Evolutionary conservation across 2,888 invertebrate species (phyloP).

Genomic region (Osmoderma eremita): DNA sequence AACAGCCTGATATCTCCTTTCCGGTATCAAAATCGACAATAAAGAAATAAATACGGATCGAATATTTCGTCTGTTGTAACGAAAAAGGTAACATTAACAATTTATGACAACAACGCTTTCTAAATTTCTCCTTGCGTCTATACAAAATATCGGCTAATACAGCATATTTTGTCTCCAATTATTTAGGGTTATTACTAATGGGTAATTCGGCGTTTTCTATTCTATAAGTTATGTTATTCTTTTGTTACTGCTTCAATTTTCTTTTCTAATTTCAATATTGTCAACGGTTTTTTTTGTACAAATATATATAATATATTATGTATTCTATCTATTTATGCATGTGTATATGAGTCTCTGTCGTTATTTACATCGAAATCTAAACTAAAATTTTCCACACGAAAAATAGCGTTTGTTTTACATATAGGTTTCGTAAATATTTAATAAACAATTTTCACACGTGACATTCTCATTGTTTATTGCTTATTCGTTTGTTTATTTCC

Average conservation of each 20-base stretch:
- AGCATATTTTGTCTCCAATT: constrained; percentile 19
- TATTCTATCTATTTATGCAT: constrained; percentile 25
- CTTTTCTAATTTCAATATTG: constrained; percentile 27
- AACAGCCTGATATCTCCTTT: constrained; percentile 23
- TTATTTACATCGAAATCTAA: constrained; percentile 38
- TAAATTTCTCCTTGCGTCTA: constrained; percentile 21
- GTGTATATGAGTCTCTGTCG: constrained; percentile 19
- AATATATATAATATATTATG: constrained; percentile 25
- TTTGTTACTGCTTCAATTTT: constrained; percentile 11
- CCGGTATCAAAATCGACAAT: constrained; percentile 10
- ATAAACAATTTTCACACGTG: constrained; percentile 21
- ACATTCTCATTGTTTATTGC: constrained; percentile 27
- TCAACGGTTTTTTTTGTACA: constrained; percentile 35
- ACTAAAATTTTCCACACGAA: constrained; percentile 30
- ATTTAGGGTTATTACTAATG: constrained; percentile 7
- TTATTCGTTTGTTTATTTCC: constrained; percentile 15
- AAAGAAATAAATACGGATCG: not conserved
- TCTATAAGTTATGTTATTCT: constrained; percentile 21
- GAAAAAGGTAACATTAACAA: constrained; percentile 31
- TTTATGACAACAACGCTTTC: constrained; percentile 36
- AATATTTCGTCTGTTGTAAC: not conserved
- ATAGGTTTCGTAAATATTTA: constrained; percentile 4
- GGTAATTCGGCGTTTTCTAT: constrained; percentile 39
- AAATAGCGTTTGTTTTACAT: constrained; percentile 18
- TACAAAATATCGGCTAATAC: constrained; percentile 38